phyloP scores from a whole-genome alignment of 2,888 invertebrate species.

The Ferdinandea cuprea region DNA sequence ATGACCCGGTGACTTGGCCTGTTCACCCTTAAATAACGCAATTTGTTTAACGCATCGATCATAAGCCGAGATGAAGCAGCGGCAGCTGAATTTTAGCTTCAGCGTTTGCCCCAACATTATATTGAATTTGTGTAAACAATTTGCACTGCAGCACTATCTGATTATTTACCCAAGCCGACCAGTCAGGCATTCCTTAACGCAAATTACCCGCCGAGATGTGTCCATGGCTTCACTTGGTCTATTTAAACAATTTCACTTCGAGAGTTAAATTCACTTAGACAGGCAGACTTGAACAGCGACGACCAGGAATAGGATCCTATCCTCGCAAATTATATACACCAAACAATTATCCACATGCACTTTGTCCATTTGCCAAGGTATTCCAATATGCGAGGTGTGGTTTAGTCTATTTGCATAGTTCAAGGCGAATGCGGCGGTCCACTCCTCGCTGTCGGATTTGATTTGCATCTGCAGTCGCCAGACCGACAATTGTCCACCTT shows the following conservation, averaged over 20 bases:
- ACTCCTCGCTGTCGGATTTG: slow-evolving; percentile 55
- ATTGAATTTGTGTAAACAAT: slow-evolving; percentile 46
- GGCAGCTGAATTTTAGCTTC: slow-evolving; percentile 34
- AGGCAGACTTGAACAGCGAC: neutral
- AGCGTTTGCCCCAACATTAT: neutral
- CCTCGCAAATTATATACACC: slow-evolving; percentile 61
- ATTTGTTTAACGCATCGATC: slow-evolving; percentile 58
- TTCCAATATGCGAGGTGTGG: slow-evolving; percentile 65
- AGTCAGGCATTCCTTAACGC: slow-evolving; percentile 54
- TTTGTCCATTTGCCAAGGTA: slow-evolving; percentile 57
- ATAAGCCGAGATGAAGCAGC: slow-evolving; percentile 47
- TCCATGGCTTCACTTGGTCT: slow-evolving; percentile 13
- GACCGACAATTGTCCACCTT: slow-evolving; percentile 67
- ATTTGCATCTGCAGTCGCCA: slow-evolving; percentile 68
- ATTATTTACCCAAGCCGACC: slow-evolving; percentile 48
- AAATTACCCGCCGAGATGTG: slow-evolving; percentile 38
- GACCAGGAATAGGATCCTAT: slow-evolving; percentile 23
- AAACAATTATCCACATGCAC: slow-evolving; percentile 55
- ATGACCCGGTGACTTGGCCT: neutral
- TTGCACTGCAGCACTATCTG: slow-evolving; percentile 14
- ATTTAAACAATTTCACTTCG: slow-evolving; percentile 58
- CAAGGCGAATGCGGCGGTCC: slow-evolving; percentile 60
- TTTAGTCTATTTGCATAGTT: slow-evolving; percentile 70
- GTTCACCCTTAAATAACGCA: slow-evolving; percentile 4
- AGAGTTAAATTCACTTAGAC: slow-evolving; percentile 38